phyloP scores from a whole-genome alignment of 2,888 invertebrate species.

The Drosophila fulvimacula region DNA sequence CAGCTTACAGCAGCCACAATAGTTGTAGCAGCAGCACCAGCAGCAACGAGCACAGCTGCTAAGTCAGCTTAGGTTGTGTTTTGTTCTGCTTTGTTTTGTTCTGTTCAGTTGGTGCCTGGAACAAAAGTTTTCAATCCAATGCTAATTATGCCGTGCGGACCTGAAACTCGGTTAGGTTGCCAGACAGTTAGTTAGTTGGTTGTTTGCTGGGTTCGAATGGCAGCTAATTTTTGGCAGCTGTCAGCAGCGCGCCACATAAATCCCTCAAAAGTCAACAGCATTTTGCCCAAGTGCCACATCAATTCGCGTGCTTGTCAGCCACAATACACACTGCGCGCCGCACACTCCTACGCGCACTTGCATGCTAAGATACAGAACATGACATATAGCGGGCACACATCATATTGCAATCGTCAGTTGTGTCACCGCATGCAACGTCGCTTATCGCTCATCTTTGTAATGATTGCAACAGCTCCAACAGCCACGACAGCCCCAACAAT shows the following conservation, averaged over 20 bases:
- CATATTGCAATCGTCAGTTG: slow-evolving; percentile 77
- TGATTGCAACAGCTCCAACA: slow-evolving; percentile 63
- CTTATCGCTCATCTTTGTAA: slow-evolving; percentile 79
- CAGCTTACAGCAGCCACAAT: slow-evolving; percentile 34
- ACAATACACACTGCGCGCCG: slow-evolving; percentile 19
- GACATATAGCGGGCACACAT: slow-evolving; percentile 47
- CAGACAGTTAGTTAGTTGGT: slow-evolving; percentile 10
- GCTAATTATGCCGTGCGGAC: slow-evolving; percentile 69
- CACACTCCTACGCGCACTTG: neutral
- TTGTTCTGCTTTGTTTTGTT: slow-evolving; percentile 39
- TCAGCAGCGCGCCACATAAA: slow-evolving; percentile 67
- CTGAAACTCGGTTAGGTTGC: slow-evolving; percentile 20
- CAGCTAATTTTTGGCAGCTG: slow-evolving; percentile 74
- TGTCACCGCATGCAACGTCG: slow-evolving; percentile 77
- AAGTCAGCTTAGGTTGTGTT: slow-evolving; percentile 47
- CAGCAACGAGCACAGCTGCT: slow-evolving; percentile 34
- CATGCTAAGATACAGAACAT: slow-evolving; percentile 35
- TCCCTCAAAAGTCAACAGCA: slow-evolving; percentile 76
- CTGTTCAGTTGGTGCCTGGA: slow-evolving; percentile 12
- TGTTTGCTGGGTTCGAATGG: slow-evolving; percentile 20
- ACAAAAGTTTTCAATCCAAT: slow-evolving; percentile 49
- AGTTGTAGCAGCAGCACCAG: slow-evolving; percentile 12
- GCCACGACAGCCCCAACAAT: slow-evolving; percentile 2
- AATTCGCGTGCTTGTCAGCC: slow-evolving; percentile 73
- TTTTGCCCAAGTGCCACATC: slow-evolving; percentile 77